Evolutionary conservation across 1,140 invertebrate genomes (phyloP).

Genomic region (Acyrthosiphon pisum): DNA sequence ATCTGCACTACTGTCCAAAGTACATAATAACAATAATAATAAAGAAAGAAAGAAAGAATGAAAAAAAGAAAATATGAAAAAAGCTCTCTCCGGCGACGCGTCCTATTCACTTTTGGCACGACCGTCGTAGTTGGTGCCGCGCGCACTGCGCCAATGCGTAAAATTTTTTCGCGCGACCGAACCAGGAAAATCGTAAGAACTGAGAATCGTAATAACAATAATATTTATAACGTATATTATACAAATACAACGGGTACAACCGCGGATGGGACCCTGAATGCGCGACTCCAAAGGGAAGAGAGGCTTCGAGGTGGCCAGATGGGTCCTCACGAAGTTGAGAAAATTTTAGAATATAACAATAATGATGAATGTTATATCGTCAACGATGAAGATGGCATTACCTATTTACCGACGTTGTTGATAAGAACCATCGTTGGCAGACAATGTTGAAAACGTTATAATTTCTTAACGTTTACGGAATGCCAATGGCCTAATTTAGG

Average conservation of each 20-base stretch:
- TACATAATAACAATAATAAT: conserved; percentile 36
- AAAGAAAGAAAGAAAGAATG: not conserved
- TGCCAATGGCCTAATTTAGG: not conserved
- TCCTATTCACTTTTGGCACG: conserved; percentile 50
- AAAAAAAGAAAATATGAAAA: conserved; percentile 8
- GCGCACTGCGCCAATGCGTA: not conserved
- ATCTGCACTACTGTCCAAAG: too few relatives aligned
- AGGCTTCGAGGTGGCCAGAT: not conserved
- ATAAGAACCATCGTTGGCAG: not conserved
- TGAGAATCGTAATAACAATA: not conserved
- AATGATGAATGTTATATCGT: not conserved
- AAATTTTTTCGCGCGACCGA: conserved; percentile 33
- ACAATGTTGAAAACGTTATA: not conserved
- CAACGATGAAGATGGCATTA: not conserved
- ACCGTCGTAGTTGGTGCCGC: not conserved
- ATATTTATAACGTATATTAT: not conserved
- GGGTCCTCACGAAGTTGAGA: not conserved
- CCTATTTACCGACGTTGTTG: not conserved
- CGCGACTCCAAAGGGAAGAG: not conserved
- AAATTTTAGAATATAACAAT: not conserved
- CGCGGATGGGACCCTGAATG: too few relatives aligned
- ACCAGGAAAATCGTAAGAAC: not conserved
- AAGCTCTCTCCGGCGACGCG: conserved; percentile 43
- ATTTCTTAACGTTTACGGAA: too few relatives aligned
- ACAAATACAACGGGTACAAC: not conserved